Percentiles rank a stretch among this genome's conserved stretches.
Evolutionary conservation across 2,113 vertebrate genomes (phyloP).

Genomic region (Grammomys surdaster): DNA sequence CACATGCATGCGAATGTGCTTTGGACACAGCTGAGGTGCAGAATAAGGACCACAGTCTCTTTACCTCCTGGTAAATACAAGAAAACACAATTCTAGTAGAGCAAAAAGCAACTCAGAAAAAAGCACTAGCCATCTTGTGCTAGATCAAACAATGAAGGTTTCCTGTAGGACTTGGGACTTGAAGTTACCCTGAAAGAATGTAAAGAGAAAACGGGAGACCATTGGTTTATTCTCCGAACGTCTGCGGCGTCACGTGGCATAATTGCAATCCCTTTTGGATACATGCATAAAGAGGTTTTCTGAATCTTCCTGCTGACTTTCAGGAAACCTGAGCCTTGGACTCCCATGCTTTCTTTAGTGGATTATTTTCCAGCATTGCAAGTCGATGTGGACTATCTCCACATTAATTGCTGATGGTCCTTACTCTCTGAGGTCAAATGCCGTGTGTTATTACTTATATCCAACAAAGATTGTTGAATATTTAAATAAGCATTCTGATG

Average conservation of each 20-base stretch:
- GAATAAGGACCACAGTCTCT: not conserved
- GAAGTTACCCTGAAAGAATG: not conserved
- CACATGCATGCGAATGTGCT: not conserved
- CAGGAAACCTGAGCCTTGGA: not conserved
- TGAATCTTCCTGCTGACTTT: slow-evolving; percentile 46
- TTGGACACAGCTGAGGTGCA: not conserved
- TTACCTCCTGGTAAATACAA: not conserved
- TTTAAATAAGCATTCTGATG: slow-evolving; percentile 30
- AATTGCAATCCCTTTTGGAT: not conserved
- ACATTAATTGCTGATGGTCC: not conserved
- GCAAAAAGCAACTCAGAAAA: not conserved
- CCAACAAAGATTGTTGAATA: slow-evolving; percentile 48
- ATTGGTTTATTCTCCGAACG: not conserved
- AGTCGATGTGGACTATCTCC: not conserved
- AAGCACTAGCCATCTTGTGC: not conserved
- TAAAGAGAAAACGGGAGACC: not conserved
- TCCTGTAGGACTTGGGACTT: not conserved
- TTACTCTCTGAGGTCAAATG: slow-evolving; percentile 51
- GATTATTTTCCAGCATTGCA: slow-evolving; percentile 33
- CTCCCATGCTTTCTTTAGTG: not conserved
- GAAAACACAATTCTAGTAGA: not conserved
- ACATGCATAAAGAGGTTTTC: not conserved
- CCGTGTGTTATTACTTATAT: slow-evolving; percentile 35
- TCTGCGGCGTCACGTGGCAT: not conserved
- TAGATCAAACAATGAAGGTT: slow-evolving; percentile 9